A percentile compares a stretch with the other conserved stretches of the same genome.
These are phyloP conservation scores for Esperia sulphurella DNA, from an alignment of 2,888 invertebrate genomes.

Conservation along the genomic window DNA sequence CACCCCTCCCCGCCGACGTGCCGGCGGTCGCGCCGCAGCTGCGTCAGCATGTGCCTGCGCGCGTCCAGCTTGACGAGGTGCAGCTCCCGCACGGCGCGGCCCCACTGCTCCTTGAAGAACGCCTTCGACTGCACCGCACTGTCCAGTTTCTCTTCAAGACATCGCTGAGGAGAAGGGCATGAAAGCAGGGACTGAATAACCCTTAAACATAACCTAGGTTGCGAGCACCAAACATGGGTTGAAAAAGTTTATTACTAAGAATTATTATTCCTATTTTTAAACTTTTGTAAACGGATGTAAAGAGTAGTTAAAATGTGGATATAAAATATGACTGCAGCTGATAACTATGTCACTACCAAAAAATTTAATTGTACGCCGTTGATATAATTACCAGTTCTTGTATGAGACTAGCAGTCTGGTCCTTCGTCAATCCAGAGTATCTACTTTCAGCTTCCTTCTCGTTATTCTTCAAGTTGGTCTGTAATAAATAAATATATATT, in stretches of 20 bases:
- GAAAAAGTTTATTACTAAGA: not conserved
- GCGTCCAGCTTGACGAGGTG: conserved; percentile 80
- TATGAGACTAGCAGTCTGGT: conserved; percentile 82
- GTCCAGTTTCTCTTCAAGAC: conserved; percentile 82
- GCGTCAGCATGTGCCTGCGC: conserved; percentile 70
- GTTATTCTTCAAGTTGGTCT: conserved; percentile 56
- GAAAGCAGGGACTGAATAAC: no score
- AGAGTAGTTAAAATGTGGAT: no score
- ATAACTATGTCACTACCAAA: no score
- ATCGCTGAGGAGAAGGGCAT: no score
- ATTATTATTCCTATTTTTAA: no score
- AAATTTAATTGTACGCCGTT: no score
- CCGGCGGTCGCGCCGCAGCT: conserved; percentile 62
- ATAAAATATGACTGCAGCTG: no score
- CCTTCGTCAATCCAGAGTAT: conserved; percentile 81
- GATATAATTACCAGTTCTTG: conserved; percentile 84
- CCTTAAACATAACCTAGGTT: no score
- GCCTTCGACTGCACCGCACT: conserved; percentile 82
- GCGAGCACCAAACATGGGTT: no score
- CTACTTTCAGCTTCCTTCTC: conserved; percentile 68
- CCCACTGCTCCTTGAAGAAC: conserved; percentile 89
- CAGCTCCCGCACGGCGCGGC: conserved; percentile 82
- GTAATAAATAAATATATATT: no score
- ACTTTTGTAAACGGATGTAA: no score
- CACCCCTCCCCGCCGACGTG: conserved; percentile 45